These are phyloP conservation scores for Drosophila vallismaia DNA, from an alignment of 2,888 invertebrate species.

Conservation along the genomic window DNA sequence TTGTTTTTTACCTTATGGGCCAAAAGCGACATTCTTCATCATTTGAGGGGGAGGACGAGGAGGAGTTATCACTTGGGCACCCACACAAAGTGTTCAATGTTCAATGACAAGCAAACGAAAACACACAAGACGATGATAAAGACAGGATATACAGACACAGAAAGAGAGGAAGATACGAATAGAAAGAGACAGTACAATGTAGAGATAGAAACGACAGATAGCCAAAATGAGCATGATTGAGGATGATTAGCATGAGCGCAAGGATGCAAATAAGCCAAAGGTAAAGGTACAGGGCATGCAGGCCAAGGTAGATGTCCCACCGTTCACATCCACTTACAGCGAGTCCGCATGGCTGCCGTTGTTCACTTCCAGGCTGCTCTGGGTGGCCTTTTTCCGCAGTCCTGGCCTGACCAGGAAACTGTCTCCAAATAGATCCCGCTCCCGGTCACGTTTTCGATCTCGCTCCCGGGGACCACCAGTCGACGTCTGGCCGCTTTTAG, in stretches of 20 bases:
- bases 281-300: constrained; percentile 38
- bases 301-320: constrained; percentile 24
- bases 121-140: constrained; percentile 40
- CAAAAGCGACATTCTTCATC: constrained; percentile 83
- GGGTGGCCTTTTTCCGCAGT: constrained; percentile 42
- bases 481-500: constrained; percentile 64
- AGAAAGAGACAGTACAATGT: constrained; percentile 45
- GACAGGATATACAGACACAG: constrained; percentile 39
- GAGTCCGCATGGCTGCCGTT: constrained; percentile 82
- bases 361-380: constrained; percentile 76
- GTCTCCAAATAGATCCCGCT: constrained; percentile 70
- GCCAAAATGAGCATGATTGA: constrained; percentile 35
- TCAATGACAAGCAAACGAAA: constrained; percentile 74
- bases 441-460: constrained; percentile 51
- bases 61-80: constrained; percentile 75
- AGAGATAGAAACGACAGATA: constrained; percentile 45
- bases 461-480: constrained; percentile 55
- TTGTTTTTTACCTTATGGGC: constrained; percentile 82
- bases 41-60: constrained; percentile 72
- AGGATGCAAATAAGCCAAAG: constrained; percentile 37
- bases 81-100: constrained; percentile 65
- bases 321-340: constrained; percentile 73
- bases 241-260: constrained; percentile 22
- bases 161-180: constrained; percentile 17
- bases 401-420: constrained; percentile 53